A percentile compares a stretch with the other conserved stretches of the same genome.
phyloP scores from a whole-genome alignment of 2,888 invertebrate genomes.

The Galerucella calmariensis region DNA sequence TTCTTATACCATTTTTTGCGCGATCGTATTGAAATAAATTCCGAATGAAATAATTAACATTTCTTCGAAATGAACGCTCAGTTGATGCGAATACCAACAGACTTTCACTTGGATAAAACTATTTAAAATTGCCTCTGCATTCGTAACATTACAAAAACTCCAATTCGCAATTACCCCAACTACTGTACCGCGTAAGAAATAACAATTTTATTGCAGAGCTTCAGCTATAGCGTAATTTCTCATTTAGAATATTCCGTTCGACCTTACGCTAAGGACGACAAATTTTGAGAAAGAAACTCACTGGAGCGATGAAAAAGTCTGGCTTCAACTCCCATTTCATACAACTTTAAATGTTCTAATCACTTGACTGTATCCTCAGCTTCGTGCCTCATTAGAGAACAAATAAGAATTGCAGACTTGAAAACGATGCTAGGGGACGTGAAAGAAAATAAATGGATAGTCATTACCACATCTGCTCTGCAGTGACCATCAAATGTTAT shows the following conservation, averaged over 20 bases:
- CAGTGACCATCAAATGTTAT: background rate
- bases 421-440: background rate
- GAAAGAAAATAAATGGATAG: background rate
- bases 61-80: too few species aligned
- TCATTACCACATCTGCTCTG: background rate
- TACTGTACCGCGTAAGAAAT: background rate
- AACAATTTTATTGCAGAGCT: background rate
- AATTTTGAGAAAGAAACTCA: background rate
- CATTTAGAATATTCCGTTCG: background rate
- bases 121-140: background rate
- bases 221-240: background rate
- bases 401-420: slow-evolving; percentile 13
- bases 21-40: too few species aligned
- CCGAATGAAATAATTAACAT: too few species aligned
- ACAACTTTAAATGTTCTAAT: slow-evolving; percentile 18
- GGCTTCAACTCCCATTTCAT: slow-evolving; percentile 4
- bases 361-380: slow-evolving; percentile 16
- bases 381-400: slow-evolving; percentile 26
- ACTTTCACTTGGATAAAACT: background rate
- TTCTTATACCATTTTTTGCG: too few species aligned
- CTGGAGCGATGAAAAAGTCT: slow-evolving; percentile 7
- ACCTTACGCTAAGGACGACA: slow-evolving; percentile 6
- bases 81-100: background rate
- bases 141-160: background rate
- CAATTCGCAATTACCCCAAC: background rate